Conservation (phyloP, 1,140 invertebrate species). For the Drosophila pachea region DNA sequence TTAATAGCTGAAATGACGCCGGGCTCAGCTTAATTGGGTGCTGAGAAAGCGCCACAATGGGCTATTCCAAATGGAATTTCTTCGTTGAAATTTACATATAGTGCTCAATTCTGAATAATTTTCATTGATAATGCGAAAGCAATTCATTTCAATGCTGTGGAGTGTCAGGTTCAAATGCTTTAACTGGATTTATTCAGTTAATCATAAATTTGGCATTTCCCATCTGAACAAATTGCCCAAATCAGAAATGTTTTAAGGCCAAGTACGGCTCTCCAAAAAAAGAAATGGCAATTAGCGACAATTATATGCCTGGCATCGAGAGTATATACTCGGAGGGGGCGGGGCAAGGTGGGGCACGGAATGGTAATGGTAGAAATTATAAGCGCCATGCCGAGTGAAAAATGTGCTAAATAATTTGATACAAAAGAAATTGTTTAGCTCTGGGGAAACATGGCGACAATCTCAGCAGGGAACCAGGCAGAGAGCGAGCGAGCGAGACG, state of each 20-base stretch:
- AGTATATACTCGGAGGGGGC: constrained; percentile 9
- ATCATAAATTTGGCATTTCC: neutral
- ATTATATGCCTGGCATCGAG: constrained; percentile 8
- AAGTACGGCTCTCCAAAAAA: neutral
- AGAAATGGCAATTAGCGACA: constrained; percentile 9
- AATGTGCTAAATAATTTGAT: constrained; percentile 62
- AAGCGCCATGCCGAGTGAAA: constrained; percentile 54
- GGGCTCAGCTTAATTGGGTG: constrained; percentile 24
- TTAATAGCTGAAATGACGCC: constrained; percentile 25
- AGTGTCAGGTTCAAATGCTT: too few relatives aligned
- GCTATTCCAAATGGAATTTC: constrained; percentile 13
- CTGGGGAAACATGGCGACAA: constrained; percentile 35
- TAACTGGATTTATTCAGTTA: too few relatives aligned
- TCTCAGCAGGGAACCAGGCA: neutral
- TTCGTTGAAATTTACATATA: constrained; percentile 30
- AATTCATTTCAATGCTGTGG: constrained; percentile 2
- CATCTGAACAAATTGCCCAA: neutral
- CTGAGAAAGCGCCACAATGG: constrained; percentile 23
- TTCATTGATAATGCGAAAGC: constrained; percentile 1
- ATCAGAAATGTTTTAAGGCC: neutral
- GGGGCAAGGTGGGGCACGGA: neutral
- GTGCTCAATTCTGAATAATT: constrained; percentile 29
- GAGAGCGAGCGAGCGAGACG: neutral
- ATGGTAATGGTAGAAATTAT: constrained; percentile 20
- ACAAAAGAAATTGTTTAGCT: constrained; percentile 64